Percentiles rank a stretch among this genome's conserved stretches.
These are phyloP conservation scores for Myiotriccus ornatus DNA, from an alignment of 2,797 vertebrate species.

Conservation along the genomic window DNA sequence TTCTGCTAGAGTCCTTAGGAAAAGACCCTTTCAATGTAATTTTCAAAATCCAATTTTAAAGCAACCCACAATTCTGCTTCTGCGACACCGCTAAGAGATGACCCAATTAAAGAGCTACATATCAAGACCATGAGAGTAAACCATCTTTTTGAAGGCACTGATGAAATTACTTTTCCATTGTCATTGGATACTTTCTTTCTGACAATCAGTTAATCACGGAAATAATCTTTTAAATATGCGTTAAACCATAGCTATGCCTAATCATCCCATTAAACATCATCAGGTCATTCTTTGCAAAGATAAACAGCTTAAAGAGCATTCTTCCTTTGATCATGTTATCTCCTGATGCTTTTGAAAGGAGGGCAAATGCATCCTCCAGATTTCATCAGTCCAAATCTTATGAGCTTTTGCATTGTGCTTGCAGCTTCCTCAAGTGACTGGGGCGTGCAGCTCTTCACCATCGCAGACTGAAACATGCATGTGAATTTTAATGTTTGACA, in stretches of 20 bases:
- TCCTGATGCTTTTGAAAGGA: constrained; percentile 9
- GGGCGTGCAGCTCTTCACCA: not conserved
- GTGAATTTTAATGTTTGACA: not conserved
- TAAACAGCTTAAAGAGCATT: constrained; percentile 49
- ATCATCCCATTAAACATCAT: constrained; percentile 35
- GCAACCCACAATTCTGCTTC: not conserved
- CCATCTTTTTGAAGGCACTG: not conserved
- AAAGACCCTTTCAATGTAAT: not conserved
- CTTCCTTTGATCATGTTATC: constrained; percentile 59
- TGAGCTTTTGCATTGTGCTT: not conserved
- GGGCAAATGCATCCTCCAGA: not conserved
- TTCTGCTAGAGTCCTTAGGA: not conserved
- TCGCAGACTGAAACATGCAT: rapidly evolving
- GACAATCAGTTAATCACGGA: constrained; percentile 18
- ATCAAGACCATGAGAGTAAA: not conserved
- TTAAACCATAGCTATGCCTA: constrained; percentile 41
- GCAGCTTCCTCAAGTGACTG: not conserved
- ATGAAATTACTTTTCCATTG: constrained; percentile 27
- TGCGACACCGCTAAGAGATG: not conserved
- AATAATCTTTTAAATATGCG: constrained; percentile 44
- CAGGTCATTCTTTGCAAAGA: constrained; percentile 35
- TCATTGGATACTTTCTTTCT: not conserved
- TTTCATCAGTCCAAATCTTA: constrained; percentile 17
- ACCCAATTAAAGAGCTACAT: not conserved
- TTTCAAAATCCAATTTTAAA: not conserved